phyloP scores from a whole-genome alignment of 2,888 invertebrate genomes.

The Conops quadrifasciatus region DNA sequence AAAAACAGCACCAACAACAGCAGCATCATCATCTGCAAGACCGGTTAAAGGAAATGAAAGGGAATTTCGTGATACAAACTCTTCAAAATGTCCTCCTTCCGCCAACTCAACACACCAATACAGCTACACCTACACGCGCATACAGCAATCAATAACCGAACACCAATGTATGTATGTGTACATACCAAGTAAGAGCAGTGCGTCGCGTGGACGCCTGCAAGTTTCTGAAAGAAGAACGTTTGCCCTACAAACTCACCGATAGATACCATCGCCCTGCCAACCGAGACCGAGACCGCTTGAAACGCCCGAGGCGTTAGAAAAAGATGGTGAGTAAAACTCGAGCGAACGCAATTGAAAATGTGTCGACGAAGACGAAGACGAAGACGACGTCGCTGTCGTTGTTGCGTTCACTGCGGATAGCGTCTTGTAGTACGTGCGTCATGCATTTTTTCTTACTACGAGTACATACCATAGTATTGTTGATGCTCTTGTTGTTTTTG shows the following conservation, averaged over 20 bases:
- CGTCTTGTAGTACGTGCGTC: background rate
- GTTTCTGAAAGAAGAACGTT: conserved; percentile 26
- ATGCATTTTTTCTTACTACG: background rate
- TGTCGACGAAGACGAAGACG: background rate
- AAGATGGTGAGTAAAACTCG: too few relatives aligned
- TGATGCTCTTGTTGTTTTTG: conserved; percentile 26
- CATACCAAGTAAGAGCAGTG: too few relatives aligned
- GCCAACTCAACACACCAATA: background rate
- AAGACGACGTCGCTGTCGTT: background rate
- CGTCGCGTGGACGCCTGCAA: conserved; percentile 17
- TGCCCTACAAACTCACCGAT: too few relatives aligned
- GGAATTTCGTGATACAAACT: background rate
- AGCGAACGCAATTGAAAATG: too few relatives aligned
- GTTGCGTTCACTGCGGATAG: background rate
- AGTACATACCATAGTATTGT: background rate
- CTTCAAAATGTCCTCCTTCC: background rate
- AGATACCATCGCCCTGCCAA: too few relatives aligned
- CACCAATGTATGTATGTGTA: too few relatives aligned
- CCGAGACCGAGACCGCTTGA: too few relatives aligned
- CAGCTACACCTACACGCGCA: too few relatives aligned
- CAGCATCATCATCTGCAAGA: too few relatives aligned
- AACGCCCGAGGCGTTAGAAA: too few relatives aligned
- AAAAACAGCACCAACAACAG: conserved; percentile 21
- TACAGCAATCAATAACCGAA: too few relatives aligned
- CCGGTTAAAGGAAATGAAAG: too few relatives aligned